These are phyloP conservation scores for Chalcosyrphus nemorum DNA, from an alignment of 2,888 invertebrate genomes.

Conservation along the genomic window DNA sequence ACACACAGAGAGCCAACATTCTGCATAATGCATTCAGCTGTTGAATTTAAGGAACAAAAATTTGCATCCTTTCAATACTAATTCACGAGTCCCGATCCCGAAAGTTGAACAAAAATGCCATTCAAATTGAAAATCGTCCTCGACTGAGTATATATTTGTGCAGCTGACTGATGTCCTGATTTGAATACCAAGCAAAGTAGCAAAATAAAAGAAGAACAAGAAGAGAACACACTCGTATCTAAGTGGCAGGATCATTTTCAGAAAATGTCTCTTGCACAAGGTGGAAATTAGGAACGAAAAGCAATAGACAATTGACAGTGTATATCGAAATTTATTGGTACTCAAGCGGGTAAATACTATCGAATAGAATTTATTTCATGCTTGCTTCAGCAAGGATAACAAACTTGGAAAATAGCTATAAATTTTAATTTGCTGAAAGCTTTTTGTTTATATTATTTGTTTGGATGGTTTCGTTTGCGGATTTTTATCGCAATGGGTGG, in stretches of 20 bases:
- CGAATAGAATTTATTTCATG: slow-evolving; percentile 7
- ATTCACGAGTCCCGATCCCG: too few relatives aligned
- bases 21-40: slow-evolving; percentile 49
- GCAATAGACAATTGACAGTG: slow-evolving; percentile 36
- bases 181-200: slow-evolving; percentile 57
- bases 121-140: slow-evolving; percentile 42
- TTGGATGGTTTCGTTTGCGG: not conserved
- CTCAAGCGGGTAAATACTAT: slow-evolving; percentile 12
- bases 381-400: slow-evolving; percentile 26
- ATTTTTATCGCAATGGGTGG: not conserved
- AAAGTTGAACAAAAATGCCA: slow-evolving; percentile 46
- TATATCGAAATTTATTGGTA: slow-evolving; percentile 55
- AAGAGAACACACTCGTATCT: not conserved
- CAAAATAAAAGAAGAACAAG: not conserved
- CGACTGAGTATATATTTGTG: not conserved
- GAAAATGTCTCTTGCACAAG: slow-evolving; percentile 25
- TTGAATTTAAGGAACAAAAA: not conserved
- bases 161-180: slow-evolving; percentile 51
- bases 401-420: slow-evolving; percentile 52
- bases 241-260: slow-evolving; percentile 59
- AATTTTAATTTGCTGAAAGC: slow-evolving; percentile 63
- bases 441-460: slow-evolving; percentile 35
- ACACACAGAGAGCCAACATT: not conserved
- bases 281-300: slow-evolving; percentile 22
- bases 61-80: slow-evolving; percentile 49